Evolutionary conservation across 2,113 vertebrate species (phyloP).

Genomic region (Scalopus aquaticus): DNA sequence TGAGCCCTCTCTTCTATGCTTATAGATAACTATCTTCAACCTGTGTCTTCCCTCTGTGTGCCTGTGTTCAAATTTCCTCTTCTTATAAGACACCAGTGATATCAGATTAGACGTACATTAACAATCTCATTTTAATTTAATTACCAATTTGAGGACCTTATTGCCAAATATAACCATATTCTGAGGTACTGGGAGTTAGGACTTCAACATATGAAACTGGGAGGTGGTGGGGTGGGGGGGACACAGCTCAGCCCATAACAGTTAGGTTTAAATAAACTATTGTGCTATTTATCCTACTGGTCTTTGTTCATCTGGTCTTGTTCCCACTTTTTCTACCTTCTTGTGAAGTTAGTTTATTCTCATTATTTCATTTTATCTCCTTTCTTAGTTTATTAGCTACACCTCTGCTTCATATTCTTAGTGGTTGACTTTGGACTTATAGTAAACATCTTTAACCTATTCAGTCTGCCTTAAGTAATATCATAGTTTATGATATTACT

Average conservation of each 20-base stretch:
- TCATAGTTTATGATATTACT: background rate
- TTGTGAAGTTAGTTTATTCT: background rate
- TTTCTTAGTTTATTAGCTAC: background rate
- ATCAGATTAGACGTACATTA: background rate
- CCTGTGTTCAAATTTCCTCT: background rate
- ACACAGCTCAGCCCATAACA: background rate
- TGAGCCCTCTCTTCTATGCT: background rate
- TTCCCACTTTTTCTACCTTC: background rate
- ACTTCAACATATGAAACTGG: background rate
- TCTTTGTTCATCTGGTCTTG: background rate
- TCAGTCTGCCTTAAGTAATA: background rate
- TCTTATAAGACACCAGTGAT: background rate
- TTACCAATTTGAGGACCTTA: background rate
- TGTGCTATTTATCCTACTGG: background rate
- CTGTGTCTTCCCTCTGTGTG: background rate
- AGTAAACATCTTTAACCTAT: background rate
- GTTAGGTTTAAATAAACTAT: background rate
- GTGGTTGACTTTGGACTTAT: background rate
- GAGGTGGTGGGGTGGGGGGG: no score
- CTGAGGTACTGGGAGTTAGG: background rate
- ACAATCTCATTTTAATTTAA: background rate
- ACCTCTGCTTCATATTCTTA: background rate
- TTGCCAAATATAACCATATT: background rate
- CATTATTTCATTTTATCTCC: background rate
- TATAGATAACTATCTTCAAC: background rate